Evolutionary conservation across 1,140 invertebrate genomes (phyloP), one percentile per base, ranked within the genome.

Genomic region (Pollicipes pollicipes): DNA sequence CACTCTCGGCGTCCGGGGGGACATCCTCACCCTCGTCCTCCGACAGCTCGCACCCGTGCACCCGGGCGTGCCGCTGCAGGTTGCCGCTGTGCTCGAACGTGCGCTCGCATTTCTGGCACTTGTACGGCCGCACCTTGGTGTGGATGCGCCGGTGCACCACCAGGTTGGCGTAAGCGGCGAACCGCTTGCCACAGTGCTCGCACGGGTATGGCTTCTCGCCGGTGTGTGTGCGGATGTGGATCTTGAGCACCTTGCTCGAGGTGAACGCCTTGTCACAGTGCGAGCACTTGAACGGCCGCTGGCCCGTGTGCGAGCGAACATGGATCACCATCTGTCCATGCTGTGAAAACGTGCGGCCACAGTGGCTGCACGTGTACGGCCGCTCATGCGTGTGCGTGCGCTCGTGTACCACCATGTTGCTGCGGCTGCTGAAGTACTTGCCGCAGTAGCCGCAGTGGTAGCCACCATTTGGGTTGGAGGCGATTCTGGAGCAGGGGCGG

Each of bases 281-380:
- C 26, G 83, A 81, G 77, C 93, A 95, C 79, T 86, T 85, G 79
- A 88, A 89, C 0, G 91, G 91, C 76, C 90, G 89, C 73, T 87
- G 84, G 13, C 91, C 90, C 0, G 94, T 97, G 79, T 98, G 91
- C n/a, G 88, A 88, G 78, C 91, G 86, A 74, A 90, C 83, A 83
- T 79, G 90, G 83, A 84, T 91, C 86, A 81, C 87, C 81, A 84
- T 87, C 72, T 87, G 83, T 70, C 94, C 83, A 66, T 83, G 82
- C n/a, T 83, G 83, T 30, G 83, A 83, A 75, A 84, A 84, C 8
- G 81, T 80, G 75, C 83, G 82, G 73, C 79, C 82, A 72, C 83
- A 84, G 58, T 75, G 73, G 0, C 72, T 71, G 45, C 75, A 76
- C 28, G 74, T 74, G 67, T 76, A 75, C 3, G 82, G 81, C 68